Conservation (phyloP, 2,113 vertebrate species). For the Rafetus swinhoei region DNA sequence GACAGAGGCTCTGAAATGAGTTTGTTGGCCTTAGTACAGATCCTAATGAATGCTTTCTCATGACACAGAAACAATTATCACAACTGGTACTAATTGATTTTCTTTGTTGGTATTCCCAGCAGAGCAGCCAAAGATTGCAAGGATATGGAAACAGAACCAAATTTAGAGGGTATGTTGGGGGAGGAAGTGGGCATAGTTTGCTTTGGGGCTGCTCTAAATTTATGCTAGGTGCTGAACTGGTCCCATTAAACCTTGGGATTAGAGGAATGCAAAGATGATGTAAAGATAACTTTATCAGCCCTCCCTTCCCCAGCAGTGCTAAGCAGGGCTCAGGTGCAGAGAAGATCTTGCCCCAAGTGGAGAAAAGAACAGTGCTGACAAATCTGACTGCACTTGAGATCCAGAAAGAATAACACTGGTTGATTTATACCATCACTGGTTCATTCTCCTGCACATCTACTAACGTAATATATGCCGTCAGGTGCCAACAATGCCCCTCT, state of each 20-base stretch:
- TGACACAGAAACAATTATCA: not conserved
- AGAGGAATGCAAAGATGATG: not conserved
- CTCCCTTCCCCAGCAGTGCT: not conserved
- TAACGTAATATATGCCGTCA: no score
- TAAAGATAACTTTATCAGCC: not conserved
- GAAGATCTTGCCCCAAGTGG: fast-evolving
- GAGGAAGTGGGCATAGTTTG: not conserved
- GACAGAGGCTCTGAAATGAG: not conserved
- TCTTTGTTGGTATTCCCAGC: not conserved
- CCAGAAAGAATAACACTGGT: not conserved
- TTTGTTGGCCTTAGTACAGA: not conserved
- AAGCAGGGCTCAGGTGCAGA: not conserved
- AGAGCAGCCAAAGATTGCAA: not conserved
- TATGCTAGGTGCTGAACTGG: not conserved
- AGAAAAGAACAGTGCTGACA: not conserved
- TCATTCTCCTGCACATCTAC: no score
- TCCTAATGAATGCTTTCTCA: not conserved
- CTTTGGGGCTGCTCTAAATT: not conserved
- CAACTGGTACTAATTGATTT: not conserved
- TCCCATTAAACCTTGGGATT: not conserved
- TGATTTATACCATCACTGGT: not conserved
- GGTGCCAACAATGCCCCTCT: no score
- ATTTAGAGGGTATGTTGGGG: not conserved
- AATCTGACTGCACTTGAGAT: fast-evolving
- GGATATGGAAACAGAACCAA: not conserved